Conservation (phyloP, 1,140 invertebrate species). For the Maniola jurtina region DNA sequence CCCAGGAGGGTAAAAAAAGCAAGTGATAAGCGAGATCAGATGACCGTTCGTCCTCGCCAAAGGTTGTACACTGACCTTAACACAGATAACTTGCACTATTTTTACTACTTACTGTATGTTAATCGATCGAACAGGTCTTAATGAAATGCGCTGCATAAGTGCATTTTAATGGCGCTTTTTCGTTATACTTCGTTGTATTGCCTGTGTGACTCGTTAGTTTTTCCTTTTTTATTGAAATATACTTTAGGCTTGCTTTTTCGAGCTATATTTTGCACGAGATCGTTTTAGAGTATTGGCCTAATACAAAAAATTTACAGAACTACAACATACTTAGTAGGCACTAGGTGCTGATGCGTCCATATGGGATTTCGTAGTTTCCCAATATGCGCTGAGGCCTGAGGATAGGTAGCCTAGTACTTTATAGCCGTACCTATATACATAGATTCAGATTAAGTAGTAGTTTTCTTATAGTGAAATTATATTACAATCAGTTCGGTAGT, state of each 20-base stretch:
- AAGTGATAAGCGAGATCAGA: constrained; percentile 8
- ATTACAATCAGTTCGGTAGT: too few species aligned
- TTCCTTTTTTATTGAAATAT: background rate
- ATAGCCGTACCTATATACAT: too few species aligned
- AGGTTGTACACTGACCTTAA: constrained; percentile 36
- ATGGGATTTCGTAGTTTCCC: too few species aligned
- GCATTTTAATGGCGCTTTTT: background rate
- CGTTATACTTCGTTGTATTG: background rate
- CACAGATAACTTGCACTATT: constrained; percentile 33
- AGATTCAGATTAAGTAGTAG: too few species aligned
- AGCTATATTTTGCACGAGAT: background rate
- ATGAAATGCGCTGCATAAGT: background rate
- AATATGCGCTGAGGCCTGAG: too few species aligned
- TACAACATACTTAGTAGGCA: too few species aligned
- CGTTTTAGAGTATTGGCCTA: too few species aligned
- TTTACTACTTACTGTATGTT: background rate
- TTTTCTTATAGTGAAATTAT: too few species aligned
- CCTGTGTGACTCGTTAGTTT: background rate
- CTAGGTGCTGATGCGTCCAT: too few species aligned
- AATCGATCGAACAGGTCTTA: constrained; percentile 1
- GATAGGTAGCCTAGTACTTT: too few species aligned
- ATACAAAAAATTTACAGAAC: too few species aligned
- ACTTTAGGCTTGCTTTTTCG: background rate
- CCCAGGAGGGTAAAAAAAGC: too few species aligned
- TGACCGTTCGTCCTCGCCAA: constrained; percentile 27